Evolutionary conservation across 2,797 vertebrate genomes (phyloP), one percentile per base, ranked within the genome.

Genomic region (Hippoglossus hippoglossus): DNA sequence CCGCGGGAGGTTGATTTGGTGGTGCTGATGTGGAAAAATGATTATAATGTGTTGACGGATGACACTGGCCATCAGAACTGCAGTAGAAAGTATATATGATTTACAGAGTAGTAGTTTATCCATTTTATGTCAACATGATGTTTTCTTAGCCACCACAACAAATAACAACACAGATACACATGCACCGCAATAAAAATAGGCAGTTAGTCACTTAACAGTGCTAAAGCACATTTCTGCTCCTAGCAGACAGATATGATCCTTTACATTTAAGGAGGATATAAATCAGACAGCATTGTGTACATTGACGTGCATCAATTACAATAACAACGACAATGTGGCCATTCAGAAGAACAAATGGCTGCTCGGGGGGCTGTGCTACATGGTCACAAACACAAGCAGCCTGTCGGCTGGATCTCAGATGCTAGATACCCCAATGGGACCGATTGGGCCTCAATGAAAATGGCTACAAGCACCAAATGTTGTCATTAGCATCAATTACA

Each of bases 21-120:
- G 61, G 22, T 71, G 77, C 57, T 75, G 70, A 83, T 82, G 83
- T 85, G 71, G 83, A 87, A 85, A 86, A 79, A 77, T 57, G 26
- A 78, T 74, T 83, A 77, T 58, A 49, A 76, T 69, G 74, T 79
- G 60, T 69, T 70, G 70, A 72, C 72, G 77, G 68, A 78, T 77
- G 78, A 77, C 67, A 55, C 49, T 39, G 68, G 73, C 82, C 55
- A 59, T 73, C 57, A 67, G 82, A 73, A 88, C 76, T 82, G 56
- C 34, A 69, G 67, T 46, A 62, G 53, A 77, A 79, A 74, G 77
- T 49, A 25, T 67, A 65, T 46, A 76, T 19, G 71, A 78, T 85
- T 80, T 84, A 87, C 55, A 64, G 73, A 61, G 73, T 70, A 66
- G 64, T 81, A 71, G 49, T 50, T 31, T 73, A 58, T 72, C 52